Percentiles rank a stretch among this genome's conserved stretches.
These are phyloP conservation scores for Chlamydotis undulata DNA, from an alignment of 2,113 vertebrate species.

Conservation along the genomic window DNA sequence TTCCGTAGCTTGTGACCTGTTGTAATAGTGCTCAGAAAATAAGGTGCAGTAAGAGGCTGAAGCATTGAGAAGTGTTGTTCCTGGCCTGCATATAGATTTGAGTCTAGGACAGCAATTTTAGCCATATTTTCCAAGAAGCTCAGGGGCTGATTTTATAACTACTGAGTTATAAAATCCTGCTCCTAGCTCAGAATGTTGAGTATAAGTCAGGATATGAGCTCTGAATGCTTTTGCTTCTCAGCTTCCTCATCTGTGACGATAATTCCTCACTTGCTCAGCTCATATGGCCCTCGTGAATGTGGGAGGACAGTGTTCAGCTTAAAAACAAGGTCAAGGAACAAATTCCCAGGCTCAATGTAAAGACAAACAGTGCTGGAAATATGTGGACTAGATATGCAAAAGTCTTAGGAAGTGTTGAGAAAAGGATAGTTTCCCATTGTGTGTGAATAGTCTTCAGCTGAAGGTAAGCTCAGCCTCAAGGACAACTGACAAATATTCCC, in stretches of 20 bases:
- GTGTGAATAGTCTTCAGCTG: not conserved
- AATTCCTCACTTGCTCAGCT: conserved; percentile 19
- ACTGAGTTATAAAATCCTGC: not conserved
- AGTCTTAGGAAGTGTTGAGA: not conserved
- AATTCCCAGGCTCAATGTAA: not conserved
- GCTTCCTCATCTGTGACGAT: not conserved
- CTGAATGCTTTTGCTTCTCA: accelerated
- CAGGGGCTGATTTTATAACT: not conserved
- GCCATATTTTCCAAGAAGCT: not conserved
- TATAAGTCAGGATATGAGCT: not conserved
- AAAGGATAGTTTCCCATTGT: not conserved
- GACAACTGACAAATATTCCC: not conserved
- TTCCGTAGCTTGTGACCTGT: not conserved
- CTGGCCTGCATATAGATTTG: not conserved
- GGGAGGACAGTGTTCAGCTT: not conserved
- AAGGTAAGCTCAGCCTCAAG: not conserved
- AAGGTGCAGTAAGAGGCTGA: not conserved
- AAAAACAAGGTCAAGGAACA: not conserved
- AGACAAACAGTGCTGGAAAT: not conserved
- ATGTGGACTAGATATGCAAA: not conserved
- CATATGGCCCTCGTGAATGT: not conserved
- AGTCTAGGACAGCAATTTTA: not conserved
- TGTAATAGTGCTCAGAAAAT: not conserved
- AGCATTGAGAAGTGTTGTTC: not conserved
- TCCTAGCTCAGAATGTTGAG: not conserved